Evolutionary conservation across 2,888 invertebrate species (phyloP).

Genomic region (Eilema griseolum): DNA sequence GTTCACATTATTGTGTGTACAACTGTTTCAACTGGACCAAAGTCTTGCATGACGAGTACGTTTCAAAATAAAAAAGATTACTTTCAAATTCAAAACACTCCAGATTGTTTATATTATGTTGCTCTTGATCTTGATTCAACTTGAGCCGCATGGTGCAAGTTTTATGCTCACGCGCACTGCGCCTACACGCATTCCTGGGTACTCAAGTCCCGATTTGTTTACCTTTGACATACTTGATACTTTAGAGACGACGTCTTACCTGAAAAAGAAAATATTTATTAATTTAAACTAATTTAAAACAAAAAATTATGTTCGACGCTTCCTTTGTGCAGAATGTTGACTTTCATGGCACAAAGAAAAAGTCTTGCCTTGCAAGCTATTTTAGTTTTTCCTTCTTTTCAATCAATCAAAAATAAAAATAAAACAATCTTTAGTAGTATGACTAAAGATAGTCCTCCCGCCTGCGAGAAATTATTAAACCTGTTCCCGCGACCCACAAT

Average conservation of each 20-base stretch:
- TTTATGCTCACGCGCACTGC: slow-evolving; percentile 43
- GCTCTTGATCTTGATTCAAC: slow-evolving; percentile 54
- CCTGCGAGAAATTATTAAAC: too few relatives aligned
- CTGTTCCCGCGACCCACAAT: too few relatives aligned
- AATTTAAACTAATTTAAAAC: too few relatives aligned
- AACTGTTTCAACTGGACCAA: slow-evolving; percentile 34
- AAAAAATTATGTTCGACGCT: too few relatives aligned
- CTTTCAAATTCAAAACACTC: slow-evolving; percentile 44
- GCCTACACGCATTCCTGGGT: slow-evolving; percentile 64
- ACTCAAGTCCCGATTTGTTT: slow-evolving; percentile 48
- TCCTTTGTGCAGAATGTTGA: neutral
- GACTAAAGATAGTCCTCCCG: too few relatives aligned
- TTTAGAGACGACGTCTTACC: slow-evolving; percentile 57
- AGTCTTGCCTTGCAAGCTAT: too few relatives aligned
- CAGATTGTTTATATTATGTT: slow-evolving; percentile 37
- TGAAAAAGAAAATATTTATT: slow-evolving; percentile 52
- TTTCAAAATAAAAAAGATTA: slow-evolving; percentile 39
- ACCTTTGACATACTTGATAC: slow-evolving; percentile 57
- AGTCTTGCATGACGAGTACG: slow-evolving; percentile 40
- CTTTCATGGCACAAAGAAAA: neutral
- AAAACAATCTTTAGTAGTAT: too few relatives aligned
- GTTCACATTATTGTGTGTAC: slow-evolving; percentile 37
- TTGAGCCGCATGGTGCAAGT: slow-evolving; percentile 46
- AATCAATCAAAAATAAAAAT: too few relatives aligned
- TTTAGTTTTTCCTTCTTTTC: too few relatives aligned